These are phyloP conservation scores for Drymodes brunneopygia DNA, from an alignment of 2,113 vertebrate genomes.

Conservation along the genomic window DNA sequence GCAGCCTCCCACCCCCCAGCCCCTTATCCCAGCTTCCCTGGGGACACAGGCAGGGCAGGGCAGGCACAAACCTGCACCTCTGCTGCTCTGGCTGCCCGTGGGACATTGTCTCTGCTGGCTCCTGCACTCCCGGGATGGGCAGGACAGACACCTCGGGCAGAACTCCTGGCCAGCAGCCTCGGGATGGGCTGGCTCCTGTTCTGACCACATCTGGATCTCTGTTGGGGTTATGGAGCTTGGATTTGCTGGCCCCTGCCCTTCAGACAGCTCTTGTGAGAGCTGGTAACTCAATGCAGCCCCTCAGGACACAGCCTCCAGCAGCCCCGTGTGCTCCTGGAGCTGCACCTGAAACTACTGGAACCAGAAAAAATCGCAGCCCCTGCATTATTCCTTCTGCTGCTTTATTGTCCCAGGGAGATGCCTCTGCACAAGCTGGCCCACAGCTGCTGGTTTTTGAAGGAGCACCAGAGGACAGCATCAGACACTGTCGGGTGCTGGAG, in stretches of 20 bases:
- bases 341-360: neutral
- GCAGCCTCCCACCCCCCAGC: neutral
- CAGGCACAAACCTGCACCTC: neutral
- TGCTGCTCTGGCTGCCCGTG: neutral
- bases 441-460: neutral
- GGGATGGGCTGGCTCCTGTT: neutral
- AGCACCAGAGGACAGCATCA: neutral
- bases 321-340: neutral
- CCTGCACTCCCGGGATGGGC: rapidly evolving
- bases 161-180: neutral
- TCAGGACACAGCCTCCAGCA: neutral
- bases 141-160: neutral
- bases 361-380: neutral
- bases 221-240: neutral
- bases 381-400: neutral
- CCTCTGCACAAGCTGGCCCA: neutral
- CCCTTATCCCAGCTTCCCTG: too few species aligned
- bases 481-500: neutral
- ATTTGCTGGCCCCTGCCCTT: neutral
- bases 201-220: neutral
- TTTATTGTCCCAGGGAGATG: neutral
- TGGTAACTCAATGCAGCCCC: neutral
- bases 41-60: neutral
- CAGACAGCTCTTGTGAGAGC: neutral
- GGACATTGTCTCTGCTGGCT: neutral